A percentile compares a stretch with the other conserved stretches of the same genome.
Conservation (phyloP, 2,797 vertebrate species). For the Chloroceryle amazona region DNA sequence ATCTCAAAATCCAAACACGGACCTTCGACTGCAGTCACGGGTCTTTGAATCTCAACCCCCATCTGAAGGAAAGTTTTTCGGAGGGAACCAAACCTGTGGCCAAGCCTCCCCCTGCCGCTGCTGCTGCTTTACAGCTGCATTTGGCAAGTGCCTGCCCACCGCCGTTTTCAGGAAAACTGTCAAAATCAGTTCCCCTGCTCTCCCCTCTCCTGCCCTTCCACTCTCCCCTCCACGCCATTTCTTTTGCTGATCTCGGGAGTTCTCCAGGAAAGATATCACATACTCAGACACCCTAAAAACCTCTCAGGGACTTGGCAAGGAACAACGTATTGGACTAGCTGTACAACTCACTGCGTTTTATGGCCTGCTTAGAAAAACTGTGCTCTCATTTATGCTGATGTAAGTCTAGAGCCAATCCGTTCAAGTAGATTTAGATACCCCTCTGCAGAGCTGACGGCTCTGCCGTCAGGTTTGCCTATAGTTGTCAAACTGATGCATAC, state of each 20-base stretch:
- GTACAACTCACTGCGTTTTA: neutral
- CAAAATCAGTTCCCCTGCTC: neutral
- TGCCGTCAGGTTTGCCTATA: neutral
- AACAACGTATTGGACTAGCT: neutral
- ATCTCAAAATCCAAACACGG: neutral
- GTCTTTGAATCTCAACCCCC: neutral
- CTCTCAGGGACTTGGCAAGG: neutral
- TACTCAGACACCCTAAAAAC: neutral
- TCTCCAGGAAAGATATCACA: neutral
- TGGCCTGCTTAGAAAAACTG: neutral
- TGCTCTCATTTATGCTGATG: neutral
- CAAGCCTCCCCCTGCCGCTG: neutral
- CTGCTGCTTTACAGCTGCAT: neutral
- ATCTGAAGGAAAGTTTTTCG: neutral
- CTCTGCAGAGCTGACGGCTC: rapidly evolving
- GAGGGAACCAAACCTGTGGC: neutral
- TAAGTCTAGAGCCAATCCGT: neutral
- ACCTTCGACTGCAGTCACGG: neutral
- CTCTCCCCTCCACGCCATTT: neutral
- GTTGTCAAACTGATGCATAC: neutral
- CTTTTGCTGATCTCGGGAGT: neutral
- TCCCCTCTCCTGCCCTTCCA: neutral
- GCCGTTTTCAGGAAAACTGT: neutral
- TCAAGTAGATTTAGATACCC: neutral
- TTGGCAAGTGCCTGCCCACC: neutral